phyloP scores from a whole-genome alignment of 1,140 invertebrate species.

The Dryas iulia region DNA sequence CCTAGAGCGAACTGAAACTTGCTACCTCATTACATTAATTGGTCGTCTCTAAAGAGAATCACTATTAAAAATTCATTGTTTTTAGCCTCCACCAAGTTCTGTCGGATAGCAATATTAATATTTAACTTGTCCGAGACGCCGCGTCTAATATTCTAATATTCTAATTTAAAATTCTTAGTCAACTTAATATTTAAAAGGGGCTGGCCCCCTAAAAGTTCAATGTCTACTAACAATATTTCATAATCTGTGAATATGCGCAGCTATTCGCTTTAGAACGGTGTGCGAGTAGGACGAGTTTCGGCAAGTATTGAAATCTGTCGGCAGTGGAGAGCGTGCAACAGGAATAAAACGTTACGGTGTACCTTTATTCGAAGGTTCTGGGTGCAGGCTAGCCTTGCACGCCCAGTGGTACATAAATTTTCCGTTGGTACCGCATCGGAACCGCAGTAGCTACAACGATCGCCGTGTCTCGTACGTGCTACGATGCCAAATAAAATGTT shows the following conservation, averaged over 20 bases:
- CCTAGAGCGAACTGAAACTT: constrained; percentile 45
- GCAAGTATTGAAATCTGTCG: constrained; percentile 28
- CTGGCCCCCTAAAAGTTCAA: constrained; percentile 47
- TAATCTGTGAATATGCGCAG: constrained; percentile 53
- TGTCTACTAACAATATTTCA: constrained; percentile 48
- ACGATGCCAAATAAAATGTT: constrained; percentile 57
- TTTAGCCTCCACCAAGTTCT: constrained; percentile 52
- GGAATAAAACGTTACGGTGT: constrained; percentile 41
- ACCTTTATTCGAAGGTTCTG: constrained; percentile 43
- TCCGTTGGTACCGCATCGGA: constrained; percentile 65
- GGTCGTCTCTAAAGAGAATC: constrained; percentile 55
- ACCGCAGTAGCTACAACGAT: constrained; percentile 66
- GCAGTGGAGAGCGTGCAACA: constrained; percentile 50
- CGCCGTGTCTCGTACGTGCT: constrained; percentile 61
- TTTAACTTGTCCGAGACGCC: constrained; percentile 66
- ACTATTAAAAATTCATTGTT: constrained; percentile 73
- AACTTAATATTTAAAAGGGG: constrained; percentile 75
- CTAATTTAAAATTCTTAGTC: constrained; percentile 75
- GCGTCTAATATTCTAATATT: constrained; percentile 66
- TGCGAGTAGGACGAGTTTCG: constrained; percentile 10
- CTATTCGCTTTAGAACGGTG: constrained; percentile 53
- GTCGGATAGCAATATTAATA: constrained; percentile 71
- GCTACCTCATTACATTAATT: constrained; percentile 46
- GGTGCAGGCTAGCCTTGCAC: constrained; percentile 59
- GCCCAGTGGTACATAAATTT: constrained; percentile 75